A percentile compares a stretch with the other conserved stretches of the same genome.
Conservation (phyloP, 1,140 invertebrate genomes). For the Pseudomyrmex sp. region DNA sequence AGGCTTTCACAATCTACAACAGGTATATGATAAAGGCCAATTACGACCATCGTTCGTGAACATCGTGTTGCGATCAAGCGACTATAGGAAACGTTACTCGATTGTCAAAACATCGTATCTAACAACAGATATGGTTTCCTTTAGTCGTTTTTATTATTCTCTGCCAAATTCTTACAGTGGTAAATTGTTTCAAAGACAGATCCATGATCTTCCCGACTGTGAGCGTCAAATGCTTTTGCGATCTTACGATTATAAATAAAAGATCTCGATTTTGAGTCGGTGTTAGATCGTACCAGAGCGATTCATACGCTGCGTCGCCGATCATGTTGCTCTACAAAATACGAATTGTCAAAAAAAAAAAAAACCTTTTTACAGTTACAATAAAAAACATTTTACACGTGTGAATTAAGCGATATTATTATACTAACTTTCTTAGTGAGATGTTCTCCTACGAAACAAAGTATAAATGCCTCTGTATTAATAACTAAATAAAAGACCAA, state of each 20-base stretch:
- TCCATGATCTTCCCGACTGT: conserved; percentile 49
- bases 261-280: conserved; percentile 36
- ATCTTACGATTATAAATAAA: conserved; percentile 47
- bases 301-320: conserved; percentile 29
- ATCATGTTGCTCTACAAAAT: conserved; percentile 55
- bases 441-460: conserved; percentile 65
- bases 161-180: conserved; percentile 37
- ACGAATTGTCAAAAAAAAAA: not conserved
- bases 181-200: conserved; percentile 50
- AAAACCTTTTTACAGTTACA: too few species aligned
- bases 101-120: conserved; percentile 3
- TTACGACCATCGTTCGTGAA: conserved; percentile 1
- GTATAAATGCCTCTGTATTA: conserved; percentile 60
- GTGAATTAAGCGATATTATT: not conserved
- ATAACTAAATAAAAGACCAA: conserved; percentile 53
- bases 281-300: conserved; percentile 49
- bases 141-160: not conserved
- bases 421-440: conserved; percentile 56
- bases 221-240: conserved; percentile 48
- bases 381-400: too few species aligned
- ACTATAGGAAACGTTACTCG: conserved; percentile 1
- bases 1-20: conserved; percentile 61
- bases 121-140: not conserved
- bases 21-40: conserved; percentile 23
- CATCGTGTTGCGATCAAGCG: not conserved